These are phyloP conservation scores for Sitta carolinensis DNA, from an alignment of 2,797 vertebrate species.

Conservation along the genomic window DNA sequence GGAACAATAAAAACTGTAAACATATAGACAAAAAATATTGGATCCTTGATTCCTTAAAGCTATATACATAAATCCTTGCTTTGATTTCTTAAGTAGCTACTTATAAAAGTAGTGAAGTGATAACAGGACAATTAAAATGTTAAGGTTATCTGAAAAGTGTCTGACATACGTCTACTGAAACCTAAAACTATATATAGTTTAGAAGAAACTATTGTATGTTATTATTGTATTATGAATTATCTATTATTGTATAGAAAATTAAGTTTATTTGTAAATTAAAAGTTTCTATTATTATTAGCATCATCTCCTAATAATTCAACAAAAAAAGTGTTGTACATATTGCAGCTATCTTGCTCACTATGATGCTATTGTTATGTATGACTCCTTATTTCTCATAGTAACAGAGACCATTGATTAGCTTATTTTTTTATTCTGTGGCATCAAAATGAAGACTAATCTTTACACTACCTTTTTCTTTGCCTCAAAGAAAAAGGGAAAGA, in stretches of 20 bases:
- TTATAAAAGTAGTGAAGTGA: not conserved
- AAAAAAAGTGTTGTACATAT: not conserved
- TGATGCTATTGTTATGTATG: not conserved
- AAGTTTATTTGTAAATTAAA: not conserved
- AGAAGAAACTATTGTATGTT: not conserved
- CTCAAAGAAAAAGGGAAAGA: fast-evolving
- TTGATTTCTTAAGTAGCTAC: not conserved
- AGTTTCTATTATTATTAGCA: not conserved
- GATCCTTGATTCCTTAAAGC: not conserved
- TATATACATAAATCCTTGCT: not conserved
- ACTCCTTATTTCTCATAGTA: not conserved
- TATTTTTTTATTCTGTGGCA: not conserved
- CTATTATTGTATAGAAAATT: not conserved
- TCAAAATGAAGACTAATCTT: not conserved
- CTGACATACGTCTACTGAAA: not conserved
- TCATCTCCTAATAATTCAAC: not conserved
- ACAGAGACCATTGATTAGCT: not conserved
- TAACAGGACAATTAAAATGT: not conserved
- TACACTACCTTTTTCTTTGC: not conserved
- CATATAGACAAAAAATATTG: not conserved
- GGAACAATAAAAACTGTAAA: not conserved
- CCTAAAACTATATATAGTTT: not conserved
- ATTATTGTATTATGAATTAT: too few relatives aligned
- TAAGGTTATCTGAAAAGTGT: not conserved
- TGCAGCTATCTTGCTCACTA: not conserved